These are phyloP conservation scores for Disparrhopalites patrizii DNA, from an alignment of 2,888 invertebrate species.

Conservation along the genomic window DNA sequence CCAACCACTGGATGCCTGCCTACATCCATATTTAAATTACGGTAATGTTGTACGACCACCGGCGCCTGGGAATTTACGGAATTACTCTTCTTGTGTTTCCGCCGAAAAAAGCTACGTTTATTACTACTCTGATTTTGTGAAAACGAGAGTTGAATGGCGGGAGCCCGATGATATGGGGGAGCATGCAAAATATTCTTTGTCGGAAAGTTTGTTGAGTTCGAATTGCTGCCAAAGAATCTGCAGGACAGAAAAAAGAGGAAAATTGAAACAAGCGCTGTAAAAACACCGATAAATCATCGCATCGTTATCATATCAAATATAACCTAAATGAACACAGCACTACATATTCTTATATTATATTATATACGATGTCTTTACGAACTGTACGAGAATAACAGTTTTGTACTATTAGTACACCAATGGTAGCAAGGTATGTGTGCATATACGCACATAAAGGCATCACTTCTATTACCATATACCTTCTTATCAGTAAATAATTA, in stretches of 20 bases:
- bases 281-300: no score
- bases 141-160: conserved; percentile 10
- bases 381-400: no score
- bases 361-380: no score
- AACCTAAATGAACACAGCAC: no score
- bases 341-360: no score
- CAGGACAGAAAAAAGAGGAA: background rate
- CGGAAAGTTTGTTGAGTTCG: conserved; percentile 1
- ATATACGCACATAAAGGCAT: no score
- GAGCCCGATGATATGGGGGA: background rate
- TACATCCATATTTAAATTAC: conserved; percentile 31
- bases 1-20: background rate
- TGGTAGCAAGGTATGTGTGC: no score
- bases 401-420: no score
- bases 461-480: no score
- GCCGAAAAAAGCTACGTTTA: conserved; percentile 47
- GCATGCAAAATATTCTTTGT: conserved; percentile 1
- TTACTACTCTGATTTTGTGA: conserved; percentile 43
- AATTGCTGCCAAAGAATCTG: background rate
- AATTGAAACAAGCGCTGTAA: no score
- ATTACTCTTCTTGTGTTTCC: conserved; percentile 47
- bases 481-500: no score
- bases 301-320: no score
- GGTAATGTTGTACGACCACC: conserved; percentile 27
- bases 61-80: conserved; percentile 34